A percentile compares a stretch with the other conserved stretches of the same genome.
Conservation (phyloP, 2,888 invertebrate species). For the Germaria angustata region DNA sequence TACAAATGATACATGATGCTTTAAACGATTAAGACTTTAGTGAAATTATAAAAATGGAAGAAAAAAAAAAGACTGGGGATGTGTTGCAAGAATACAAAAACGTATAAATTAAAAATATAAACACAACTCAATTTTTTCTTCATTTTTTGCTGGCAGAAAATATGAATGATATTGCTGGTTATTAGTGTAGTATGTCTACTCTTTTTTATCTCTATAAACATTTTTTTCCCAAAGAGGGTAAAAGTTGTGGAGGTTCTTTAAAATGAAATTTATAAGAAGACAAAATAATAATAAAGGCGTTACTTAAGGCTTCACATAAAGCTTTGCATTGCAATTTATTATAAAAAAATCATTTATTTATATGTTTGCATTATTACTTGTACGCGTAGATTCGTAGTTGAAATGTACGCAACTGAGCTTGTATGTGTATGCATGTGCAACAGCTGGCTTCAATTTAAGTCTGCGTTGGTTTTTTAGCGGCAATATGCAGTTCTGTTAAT, state of each 20-base stretch:
- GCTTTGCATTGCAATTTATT: slow-evolving; percentile 61
- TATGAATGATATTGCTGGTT: slow-evolving; percentile 53
- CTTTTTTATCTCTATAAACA: slow-evolving; percentile 12
- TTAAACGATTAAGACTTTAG: slow-evolving; percentile 75
- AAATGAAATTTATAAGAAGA: background rate
- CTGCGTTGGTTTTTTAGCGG: slow-evolving; percentile 12
- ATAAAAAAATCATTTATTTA: slow-evolving; percentile 49
- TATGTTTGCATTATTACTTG: slow-evolving; percentile 34
- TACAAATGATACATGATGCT: slow-evolving; percentile 69
- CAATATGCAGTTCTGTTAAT: slow-evolving; percentile 15
- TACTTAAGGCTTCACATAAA: slow-evolving; percentile 59
- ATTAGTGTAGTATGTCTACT: slow-evolving; percentile 41
- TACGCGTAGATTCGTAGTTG: slow-evolving; percentile 42
- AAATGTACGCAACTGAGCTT: slow-evolving; percentile 3
- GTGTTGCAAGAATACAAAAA: background rate
- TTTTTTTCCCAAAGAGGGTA: slow-evolving; percentile 5
- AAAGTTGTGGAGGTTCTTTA: slow-evolving; percentile 24
- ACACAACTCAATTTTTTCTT: slow-evolving; percentile 64
- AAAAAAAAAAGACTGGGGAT: background rate
- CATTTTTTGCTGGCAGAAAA: slow-evolving; percentile 6
- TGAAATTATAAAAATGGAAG: background rate
- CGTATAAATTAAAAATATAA: slow-evolving; percentile 69
- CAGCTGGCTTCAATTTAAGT: slow-evolving; percentile 18
- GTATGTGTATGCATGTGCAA: background rate
- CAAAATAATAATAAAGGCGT: slow-evolving; percentile 55